Base-by-base conservation (phyloP, 2,888 invertebrate genomes). In the Drosophila cognata region DNA sequence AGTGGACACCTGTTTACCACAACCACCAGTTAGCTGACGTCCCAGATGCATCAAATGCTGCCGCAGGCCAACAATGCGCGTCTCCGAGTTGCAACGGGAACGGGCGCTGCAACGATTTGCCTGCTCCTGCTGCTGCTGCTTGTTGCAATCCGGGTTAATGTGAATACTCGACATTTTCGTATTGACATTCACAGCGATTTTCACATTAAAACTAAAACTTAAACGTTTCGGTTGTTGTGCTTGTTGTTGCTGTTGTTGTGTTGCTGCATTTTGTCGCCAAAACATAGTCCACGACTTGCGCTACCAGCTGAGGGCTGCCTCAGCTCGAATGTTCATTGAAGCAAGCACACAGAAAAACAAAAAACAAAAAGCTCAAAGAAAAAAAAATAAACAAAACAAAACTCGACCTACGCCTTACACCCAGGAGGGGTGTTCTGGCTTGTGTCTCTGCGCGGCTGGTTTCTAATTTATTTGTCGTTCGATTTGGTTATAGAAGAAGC, bases 151-250 rank as follows among this genome's bases (percentile, higher is more conserved):
- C 10, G 21, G 50, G 25, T 59, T 85, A 18, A 76, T 72, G 51
- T 76, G 62, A 7, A 72, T 81, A 18, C 66, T 66, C 18, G 62
- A 58, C 88, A 82, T 89, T 71, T 79, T 89, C 8, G 88, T 89
- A 52, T 89, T 82, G 2, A 89, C 90, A 82, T 88, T 88, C 7
- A 88, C 88, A 16, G 90, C 81, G 18, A 88, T 88, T 73, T 84
- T 86, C 0, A 88, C 79, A 81, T 89, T 86, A 29, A 88, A 89
- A 67, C 81, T 89, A 35, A 89, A 79, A 66, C 86, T 83, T 21
- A 89, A 60, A 2, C 82, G 86, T 18, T 59, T 82, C 1, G 79
- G 65, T 62, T 48, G 60, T 10, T 76, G 51, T 21, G 58, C 38
- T 1, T 31, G 74, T n/a, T 75, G 61, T 28, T 65, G 69, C 4